phyloP scores from a whole-genome alignment of 2,113 vertebrate species.

The Centropus bengalensis region DNA sequence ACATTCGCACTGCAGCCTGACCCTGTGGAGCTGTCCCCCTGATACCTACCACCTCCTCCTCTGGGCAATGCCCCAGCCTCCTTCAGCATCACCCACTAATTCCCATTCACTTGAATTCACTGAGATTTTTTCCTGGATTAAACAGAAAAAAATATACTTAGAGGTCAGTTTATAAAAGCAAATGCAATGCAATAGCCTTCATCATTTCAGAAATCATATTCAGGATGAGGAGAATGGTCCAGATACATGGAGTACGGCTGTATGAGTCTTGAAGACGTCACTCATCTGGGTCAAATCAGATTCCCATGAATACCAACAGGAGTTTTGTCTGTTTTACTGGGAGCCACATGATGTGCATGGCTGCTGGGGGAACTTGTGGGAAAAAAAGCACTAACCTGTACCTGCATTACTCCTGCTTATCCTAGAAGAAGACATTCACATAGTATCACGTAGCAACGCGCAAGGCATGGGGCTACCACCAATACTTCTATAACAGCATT shows the following conservation, averaged over 20 bases:
- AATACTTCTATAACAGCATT: neutral
- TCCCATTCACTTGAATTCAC: neutral
- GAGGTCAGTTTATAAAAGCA: neutral
- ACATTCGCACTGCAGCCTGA: neutral
- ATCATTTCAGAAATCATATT: neutral
- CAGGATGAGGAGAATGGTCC: neutral
- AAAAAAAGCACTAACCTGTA: neutral
- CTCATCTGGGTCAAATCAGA: neutral
- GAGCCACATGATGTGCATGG: neutral
- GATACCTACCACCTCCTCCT: neutral
- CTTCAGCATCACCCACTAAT: neutral
- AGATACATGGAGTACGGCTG: neutral
- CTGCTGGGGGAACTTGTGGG: neutral
- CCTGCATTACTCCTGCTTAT: neutral
- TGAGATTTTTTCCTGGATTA: neutral
- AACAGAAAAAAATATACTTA: neutral
- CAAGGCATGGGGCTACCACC: neutral
- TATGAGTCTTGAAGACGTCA: neutral
- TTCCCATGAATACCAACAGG: neutral
- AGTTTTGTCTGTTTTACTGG: neutral
- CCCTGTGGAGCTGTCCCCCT: rapidly evolving
- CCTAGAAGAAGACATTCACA: neutral
- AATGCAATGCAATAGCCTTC: neutral
- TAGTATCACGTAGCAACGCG: neutral
- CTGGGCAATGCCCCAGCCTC: neutral